Base-by-base conservation (phyloP, 2,888 invertebrate genomes). In the Ectemnius continuus region DNA sequence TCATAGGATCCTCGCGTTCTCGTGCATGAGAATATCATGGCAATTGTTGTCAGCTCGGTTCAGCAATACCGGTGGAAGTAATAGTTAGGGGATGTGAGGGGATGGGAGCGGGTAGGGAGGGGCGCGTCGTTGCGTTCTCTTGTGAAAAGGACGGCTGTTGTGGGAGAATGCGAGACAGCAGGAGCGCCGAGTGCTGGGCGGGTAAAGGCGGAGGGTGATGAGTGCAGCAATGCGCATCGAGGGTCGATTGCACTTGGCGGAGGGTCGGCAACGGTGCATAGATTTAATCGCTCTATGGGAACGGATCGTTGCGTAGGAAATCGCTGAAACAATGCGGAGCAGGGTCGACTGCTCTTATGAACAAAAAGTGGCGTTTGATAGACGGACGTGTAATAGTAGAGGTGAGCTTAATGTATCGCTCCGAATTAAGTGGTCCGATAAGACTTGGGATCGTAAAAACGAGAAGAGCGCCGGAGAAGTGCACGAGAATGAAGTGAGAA, bases 241-340 rank as follows among this genome's bases (percentile, higher is more conserved):
- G 79, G 75, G 77, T 70, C 79, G 70, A 67, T 75, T 69, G 52
- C 48, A 61, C 65, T 76, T 64, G 69, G 69, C 67, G 57, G 74
- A 77, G 81, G 81, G 81, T 81, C 79, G 77, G 77, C 81, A 81
- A 79, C 81, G 81, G 81, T 81, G 81, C 81, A 81, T 81, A 81
- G 81, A 81, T 81, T 78, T 81, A 77, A 79, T 81, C 81, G 79
- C 64, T 79, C 77, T 81, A 75, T 81, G 81, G 79, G 81, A 81
- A 81, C 81, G 81, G 79, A 76, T 70, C 77, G 70, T 79, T 75
- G 67, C 81, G 77, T 77, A 73, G 81, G 77, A 81, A 79, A 81
- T 77, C 70, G 75, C 68, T 77, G 78, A 75, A 75, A 79, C 72
- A 61, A 59, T 47, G 8, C 67, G 62, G 46, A 62, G 46, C 71